Conservation (phyloP, 2,113 vertebrate species). For the Caracal caracal region DNA sequence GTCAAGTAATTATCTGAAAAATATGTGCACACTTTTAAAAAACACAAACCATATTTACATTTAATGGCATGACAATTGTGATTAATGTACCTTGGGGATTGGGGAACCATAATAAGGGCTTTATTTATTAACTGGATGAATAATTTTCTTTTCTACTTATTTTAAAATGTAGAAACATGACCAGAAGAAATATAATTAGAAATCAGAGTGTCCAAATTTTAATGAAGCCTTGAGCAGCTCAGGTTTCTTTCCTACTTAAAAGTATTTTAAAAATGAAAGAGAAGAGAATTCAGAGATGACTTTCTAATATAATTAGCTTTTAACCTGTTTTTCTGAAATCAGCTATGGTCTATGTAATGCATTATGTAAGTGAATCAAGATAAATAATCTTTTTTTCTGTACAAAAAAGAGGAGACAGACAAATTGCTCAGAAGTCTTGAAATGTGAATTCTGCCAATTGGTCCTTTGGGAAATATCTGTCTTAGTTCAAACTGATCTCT, state of each 20-base stretch:
- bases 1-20: background rate
- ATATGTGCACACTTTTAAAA: background rate
- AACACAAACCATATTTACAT: background rate
- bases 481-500: conserved; percentile 31
- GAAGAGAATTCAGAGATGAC: background rate
- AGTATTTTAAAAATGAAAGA: conserved; percentile 31
- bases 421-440: conserved; percentile 25
- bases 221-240: background rate
- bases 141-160: background rate
- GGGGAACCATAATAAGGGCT: background rate
- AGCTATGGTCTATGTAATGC: background rate
- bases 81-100: background rate
- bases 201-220: background rate
- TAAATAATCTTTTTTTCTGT: conserved; percentile 47
- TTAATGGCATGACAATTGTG: background rate
- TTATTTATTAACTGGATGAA: background rate
- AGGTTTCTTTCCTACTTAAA: conserved; percentile 29
- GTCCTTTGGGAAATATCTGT: conserved; percentile 17
- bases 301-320: conserved; percentile 12
- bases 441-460: background rate
- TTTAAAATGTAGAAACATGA: background rate
- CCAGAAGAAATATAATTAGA: conserved; percentile 48
- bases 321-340: conserved; percentile 39
- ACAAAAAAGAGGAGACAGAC: background rate
- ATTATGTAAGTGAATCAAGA: conserved; percentile 50